phyloP scores from a whole-genome alignment of 1,140 invertebrate genomes.

The Lepidurus couesii region DNA sequence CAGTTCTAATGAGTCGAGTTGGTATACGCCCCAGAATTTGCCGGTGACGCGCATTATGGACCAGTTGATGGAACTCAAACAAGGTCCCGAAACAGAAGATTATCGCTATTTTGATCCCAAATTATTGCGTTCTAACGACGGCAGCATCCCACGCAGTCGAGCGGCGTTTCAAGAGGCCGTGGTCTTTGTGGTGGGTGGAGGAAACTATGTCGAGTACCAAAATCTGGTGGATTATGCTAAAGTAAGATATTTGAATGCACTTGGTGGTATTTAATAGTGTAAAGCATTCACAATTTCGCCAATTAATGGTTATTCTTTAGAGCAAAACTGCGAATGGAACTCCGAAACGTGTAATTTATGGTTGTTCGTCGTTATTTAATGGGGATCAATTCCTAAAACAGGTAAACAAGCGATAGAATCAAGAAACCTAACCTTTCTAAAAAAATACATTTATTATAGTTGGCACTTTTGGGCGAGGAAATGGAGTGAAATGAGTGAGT shows the following conservation, averaged over 20 bases:
- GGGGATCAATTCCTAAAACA: slow-evolving; percentile 89
- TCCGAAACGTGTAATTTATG: slow-evolving; percentile 83
- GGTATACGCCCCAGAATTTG: slow-evolving; percentile 61
- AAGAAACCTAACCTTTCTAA: slow-evolving; percentile 25
- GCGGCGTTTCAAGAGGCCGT: slow-evolving; percentile 76
- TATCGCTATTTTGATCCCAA: slow-evolving; percentile 91
- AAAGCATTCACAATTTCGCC: slow-evolving; percentile 33
- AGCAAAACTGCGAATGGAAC: slow-evolving; percentile 53
- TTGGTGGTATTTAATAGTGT: slow-evolving; percentile 41
- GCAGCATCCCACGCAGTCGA: slow-evolving; percentile 55
- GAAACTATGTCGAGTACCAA: slow-evolving; percentile 99
- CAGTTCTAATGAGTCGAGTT: slow-evolving; percentile 33
- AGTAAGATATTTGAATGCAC: slow-evolving; percentile 45
- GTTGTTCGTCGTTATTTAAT: slow-evolving; percentile 86
- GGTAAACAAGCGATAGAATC: slow-evolving; percentile 45
- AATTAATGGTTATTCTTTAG: slow-evolving; percentile 46
- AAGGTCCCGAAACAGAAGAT: slow-evolving; percentile 71
- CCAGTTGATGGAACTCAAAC: slow-evolving; percentile 80
- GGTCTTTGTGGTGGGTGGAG: slow-evolving; percentile 95
- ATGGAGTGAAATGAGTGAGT: slow-evolving; percentile 48
- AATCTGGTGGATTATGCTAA: slow-evolving; percentile 94
- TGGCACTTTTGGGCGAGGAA: slow-evolving; percentile 63
- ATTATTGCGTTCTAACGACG: slow-evolving; percentile 65
- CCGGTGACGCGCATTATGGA: slow-evolving; percentile 88
- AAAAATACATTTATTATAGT: slow-evolving; percentile 32